Base-by-base conservation (phyloP, 2,888 invertebrate genomes). In the Vesta saturnalis region DNA sequence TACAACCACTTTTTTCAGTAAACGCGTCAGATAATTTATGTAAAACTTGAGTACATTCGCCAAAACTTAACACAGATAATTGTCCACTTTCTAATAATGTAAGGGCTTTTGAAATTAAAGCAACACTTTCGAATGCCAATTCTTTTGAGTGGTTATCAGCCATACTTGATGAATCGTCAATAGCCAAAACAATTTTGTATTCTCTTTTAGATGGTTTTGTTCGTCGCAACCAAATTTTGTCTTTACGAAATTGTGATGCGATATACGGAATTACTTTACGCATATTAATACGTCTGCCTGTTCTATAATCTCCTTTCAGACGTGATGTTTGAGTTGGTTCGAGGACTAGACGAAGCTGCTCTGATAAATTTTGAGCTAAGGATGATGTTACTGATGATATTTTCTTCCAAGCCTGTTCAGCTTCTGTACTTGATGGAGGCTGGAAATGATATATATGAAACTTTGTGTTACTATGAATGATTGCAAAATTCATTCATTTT, bases 231-330 rank as follows among this genome's bases (percentile, higher is more conserved):
- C 99, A 99, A 79, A 99, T 99, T 83, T 98, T 97, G 83, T 99
- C 99, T 83, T 99, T 99, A 52, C 99, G 90, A 85, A 98, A 99
- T 83, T 99, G 95, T 70, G 98, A 98, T 15, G 99, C 99, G 74
- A 99, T 97, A 86, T 99, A 99, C 0, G 99, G 96, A 80, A 99
- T 97, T 62, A 99, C 94, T 81, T 94, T 95, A 54, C 98, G 90
- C 99, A 99, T 99, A 85, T 99, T 99, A 60, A 99, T 93, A 5
- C 99, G 89, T 70, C 96, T 93, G 0, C 99, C 99, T 0, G 97
- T 98, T 60, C 97, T 89, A 84, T 95, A 99, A 84, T 99, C 99
- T 16, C 99, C 99, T 85, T 90, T 94, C 30, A 97, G 86, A 72
- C 96, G 89, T 0, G 97, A 94, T 0, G 97, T 94, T 77, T 95